phyloP scores from a whole-genome alignment of 1,140 invertebrate species.

The Pomacea maculata region DNA sequence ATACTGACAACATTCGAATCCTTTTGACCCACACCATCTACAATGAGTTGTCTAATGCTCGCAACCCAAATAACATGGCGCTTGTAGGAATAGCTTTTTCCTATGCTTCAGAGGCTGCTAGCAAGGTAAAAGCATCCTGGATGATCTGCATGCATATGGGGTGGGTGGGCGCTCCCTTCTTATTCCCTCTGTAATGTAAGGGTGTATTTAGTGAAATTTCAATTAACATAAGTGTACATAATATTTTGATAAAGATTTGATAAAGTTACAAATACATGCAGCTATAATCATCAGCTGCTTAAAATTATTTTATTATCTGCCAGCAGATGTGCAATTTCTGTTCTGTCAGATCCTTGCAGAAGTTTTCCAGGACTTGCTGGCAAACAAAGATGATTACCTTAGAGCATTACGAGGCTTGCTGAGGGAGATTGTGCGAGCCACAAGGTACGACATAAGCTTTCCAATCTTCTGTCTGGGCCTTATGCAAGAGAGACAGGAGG shows the following conservation, averaged over 20 bases:
- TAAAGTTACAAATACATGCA: too few relatives aligned
- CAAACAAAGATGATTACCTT: constrained; percentile 90
- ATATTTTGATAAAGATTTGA: too few relatives aligned
- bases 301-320: too few relatives aligned
- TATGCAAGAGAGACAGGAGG: constrained; percentile 72
- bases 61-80: constrained; percentile 94
- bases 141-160: too few relatives aligned
- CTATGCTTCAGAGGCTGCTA: constrained; percentile 66
- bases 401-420: constrained; percentile 83
- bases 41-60: constrained; percentile 88
- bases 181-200: too few relatives aligned
- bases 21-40: constrained; percentile 92
- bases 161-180: too few relatives aligned
- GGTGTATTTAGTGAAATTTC: too few relatives aligned
- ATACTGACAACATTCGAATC: constrained; percentile 84
- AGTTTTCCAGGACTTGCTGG: constrained; percentile 80
- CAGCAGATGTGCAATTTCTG: constrained; percentile 35
- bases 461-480: constrained; percentile 76
- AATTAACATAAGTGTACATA: too few relatives aligned
- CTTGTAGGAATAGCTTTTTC: constrained; percentile 88
- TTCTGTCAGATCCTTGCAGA: constrained; percentile 76
- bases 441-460: constrained; percentile 83
- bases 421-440: constrained; percentile 86
- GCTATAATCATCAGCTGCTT: too few relatives aligned
- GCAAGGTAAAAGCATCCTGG: constrained; percentile 53